Evolutionary conservation across 2,888 invertebrate species (phyloP), one percentile per base, ranked within the genome.

Genomic region (Troides helena): DNA sequence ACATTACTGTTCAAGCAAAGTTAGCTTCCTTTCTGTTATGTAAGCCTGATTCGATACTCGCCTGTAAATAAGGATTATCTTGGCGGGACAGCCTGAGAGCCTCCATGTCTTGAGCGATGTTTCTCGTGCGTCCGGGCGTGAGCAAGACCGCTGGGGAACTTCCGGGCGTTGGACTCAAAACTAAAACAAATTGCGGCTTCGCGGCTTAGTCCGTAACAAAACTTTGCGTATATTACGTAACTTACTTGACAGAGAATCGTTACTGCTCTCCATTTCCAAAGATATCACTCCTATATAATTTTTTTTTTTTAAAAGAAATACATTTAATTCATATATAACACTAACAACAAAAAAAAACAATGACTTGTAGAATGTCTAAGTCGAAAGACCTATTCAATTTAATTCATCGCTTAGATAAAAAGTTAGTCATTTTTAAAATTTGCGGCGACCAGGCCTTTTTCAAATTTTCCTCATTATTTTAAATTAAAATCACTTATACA

Each of bases 31-130:
- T 69, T 67, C 18, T 25, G 56, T 72, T 70, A 71, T 61, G 56
- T 67, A 72, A 70, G 70, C 7, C 23, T 39, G 23, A 30, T 1
- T 2, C 7, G n/a, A 18, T 6, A 17, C n/a, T 39, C 83, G 96
- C 96, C 94, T 96, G 96, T 72, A 97, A 90, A 83, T 96, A 97
- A 2, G 97, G 97, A 89, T 97, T 97, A 86, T 97, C 97, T 86
- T 97, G 96, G 72, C 97, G 93, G 12, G 97, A 97, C 62, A 96
- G 93, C 78, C 96, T 93, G 60, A 97, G 90, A 36, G 96, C 96
- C 84, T 97, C 96, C 96, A 97, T 97, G 81, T 97, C 97, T 87
- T 96, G 96, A 79, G 96, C 96, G 79, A 96, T 96, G 86, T 96
- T 96, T 76, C 96, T 93, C 72, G 95, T 95, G 74, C 96, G 92